Conservation (phyloP, 2,888 invertebrate species). For the Sclerodermus sp. region DNA sequence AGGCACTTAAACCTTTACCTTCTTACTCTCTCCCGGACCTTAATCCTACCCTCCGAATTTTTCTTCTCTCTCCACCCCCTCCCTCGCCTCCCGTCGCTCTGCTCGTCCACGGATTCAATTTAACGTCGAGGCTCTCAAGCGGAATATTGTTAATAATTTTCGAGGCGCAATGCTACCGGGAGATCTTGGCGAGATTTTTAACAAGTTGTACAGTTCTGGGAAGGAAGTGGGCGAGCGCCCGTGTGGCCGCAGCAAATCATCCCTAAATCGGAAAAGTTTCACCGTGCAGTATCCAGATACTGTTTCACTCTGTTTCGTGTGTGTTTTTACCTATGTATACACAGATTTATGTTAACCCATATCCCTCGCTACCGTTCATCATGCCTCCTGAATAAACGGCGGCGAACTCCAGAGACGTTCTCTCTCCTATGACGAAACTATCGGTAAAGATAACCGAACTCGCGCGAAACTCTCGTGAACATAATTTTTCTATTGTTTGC, state of each 20-base stretch:
- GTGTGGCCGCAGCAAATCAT: slow-evolving; percentile 29
- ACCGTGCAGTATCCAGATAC: slow-evolving; percentile 24
- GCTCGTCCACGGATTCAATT: too few relatives aligned
- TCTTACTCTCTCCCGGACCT: too few relatives aligned
- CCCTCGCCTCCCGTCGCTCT: too few relatives aligned
- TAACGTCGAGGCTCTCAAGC: too few relatives aligned
- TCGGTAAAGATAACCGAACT: slow-evolving; percentile 46
- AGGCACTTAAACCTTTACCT: too few relatives aligned
- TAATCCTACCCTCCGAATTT: too few relatives aligned
- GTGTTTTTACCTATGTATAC: not conserved
- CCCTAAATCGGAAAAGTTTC: slow-evolving; percentile 46
- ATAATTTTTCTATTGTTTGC: slow-evolving; percentile 55
- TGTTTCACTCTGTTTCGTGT: slow-evolving; percentile 6
- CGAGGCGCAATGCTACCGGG: not conserved
- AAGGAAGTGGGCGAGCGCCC: slow-evolving; percentile 11
- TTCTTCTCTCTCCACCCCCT: too few relatives aligned
- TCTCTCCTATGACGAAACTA: slow-evolving; percentile 25
- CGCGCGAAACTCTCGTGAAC: slow-evolving; percentile 50
- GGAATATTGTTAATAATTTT: too few relatives aligned
- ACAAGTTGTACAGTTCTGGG: slow-evolving; percentile 3
- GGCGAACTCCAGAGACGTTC: slow-evolving; percentile 24
- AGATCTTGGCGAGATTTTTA: slow-evolving; percentile 2
- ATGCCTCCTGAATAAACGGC: slow-evolving; percentile 45
- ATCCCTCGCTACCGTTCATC: slow-evolving; percentile 27
- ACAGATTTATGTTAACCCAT: not conserved